Evolutionary conservation across 2,888 invertebrate genomes (phyloP).

Genomic region (Eucera pruinosa): DNA sequence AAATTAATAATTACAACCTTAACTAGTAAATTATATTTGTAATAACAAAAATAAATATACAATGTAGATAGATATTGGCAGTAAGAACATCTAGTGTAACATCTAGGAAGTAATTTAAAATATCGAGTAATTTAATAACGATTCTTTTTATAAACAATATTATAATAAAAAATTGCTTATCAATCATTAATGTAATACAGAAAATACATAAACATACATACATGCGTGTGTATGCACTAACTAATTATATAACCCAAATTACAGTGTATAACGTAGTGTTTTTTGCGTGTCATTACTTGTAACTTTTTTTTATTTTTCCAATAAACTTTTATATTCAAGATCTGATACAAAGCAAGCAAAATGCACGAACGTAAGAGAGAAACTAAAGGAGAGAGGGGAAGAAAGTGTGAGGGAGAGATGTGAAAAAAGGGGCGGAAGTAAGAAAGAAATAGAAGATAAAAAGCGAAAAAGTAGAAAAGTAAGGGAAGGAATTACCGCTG

Average conservation of each 20-base stretch:
- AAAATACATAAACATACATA: slow-evolving; percentile 1
- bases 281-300: slow-evolving; percentile 3
- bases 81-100: slow-evolving; percentile 24
- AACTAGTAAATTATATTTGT: not conserved
- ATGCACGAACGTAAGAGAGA: slow-evolving; percentile 19
- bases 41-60: not conserved
- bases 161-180: slow-evolving; percentile 17
- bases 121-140: slow-evolving; percentile 1
- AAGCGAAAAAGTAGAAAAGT: slow-evolving; percentile 42
- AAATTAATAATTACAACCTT: not conserved
- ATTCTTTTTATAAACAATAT: not conserved
- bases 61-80: not conserved
- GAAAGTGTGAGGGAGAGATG: slow-evolving; percentile 41
- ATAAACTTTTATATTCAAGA: slow-evolving; percentile 12
- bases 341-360: slow-evolving; percentile 19
- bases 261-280: slow-evolving; percentile 1
- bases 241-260: slow-evolving; percentile 45
- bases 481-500: slow-evolving; percentile 89
- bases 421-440: slow-evolving; percentile 50
- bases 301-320: not conserved
- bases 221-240: slow-evolving; percentile 12
- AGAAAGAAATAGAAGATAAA: slow-evolving; percentile 54
- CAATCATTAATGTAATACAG: slow-evolving; percentile 23
- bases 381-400: slow-evolving; percentile 13
- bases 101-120: slow-evolving; percentile 31